A percentile compares a stretch with the other conserved stretches of the same genome.
phyloP scores from a whole-genome alignment of 2,113 vertebrate species.

The Elaphurus davidianus region DNA sequence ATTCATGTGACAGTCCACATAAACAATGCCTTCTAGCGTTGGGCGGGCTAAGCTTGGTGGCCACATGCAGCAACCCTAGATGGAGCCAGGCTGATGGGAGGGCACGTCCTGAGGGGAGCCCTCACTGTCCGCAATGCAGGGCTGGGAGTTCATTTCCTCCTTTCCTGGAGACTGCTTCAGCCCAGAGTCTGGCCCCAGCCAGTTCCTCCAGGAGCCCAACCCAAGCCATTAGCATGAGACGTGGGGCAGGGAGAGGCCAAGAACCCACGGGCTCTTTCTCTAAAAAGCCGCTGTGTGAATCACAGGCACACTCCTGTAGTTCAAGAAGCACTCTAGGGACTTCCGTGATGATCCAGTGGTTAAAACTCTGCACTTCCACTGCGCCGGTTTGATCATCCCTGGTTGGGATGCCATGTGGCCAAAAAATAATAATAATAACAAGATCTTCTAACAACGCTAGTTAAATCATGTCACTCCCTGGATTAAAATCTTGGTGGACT shows the following conservation, averaged over 20 bases:
- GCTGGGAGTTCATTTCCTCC: neutral
- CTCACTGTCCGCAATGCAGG: neutral
- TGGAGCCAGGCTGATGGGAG: neutral
- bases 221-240: neutral
- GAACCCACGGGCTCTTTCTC: neutral
- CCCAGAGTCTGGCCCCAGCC: neutral
- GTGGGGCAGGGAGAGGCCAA: neutral
- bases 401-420: neutral
- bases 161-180: neutral
- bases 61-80: neutral
- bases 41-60: neutral
- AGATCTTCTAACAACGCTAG: neutral
- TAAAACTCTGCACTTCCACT: neutral
- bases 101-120: neutral
- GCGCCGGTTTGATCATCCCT: rapidly evolving
- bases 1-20: neutral
- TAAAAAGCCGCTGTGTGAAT: neutral
- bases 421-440: neutral
- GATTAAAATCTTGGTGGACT: neutral
- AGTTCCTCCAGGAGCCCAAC: neutral
- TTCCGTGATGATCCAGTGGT: neutral
- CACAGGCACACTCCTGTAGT: neutral
- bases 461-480: neutral
- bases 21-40: neutral
- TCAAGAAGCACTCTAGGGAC: neutral